Evolutionary conservation across 2,888 invertebrate genomes (phyloP), one percentile per base, ranked within the genome.

Genomic region (Leptinotarsa juncta): DNA sequence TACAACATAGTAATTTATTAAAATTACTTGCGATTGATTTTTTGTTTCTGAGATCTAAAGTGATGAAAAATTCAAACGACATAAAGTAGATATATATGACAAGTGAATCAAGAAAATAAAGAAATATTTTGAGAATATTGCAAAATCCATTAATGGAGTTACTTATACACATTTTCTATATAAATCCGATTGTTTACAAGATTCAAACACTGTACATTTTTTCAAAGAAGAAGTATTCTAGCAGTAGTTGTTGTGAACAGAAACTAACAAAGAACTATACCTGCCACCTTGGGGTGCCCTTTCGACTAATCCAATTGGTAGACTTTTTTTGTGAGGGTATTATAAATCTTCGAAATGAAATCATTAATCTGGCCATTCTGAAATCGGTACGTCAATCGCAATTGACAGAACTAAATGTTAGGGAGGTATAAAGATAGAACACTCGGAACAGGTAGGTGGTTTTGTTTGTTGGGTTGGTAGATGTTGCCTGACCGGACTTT

Each of bases 331-430:
- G 62, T 62, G 42, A 62, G n/a, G 42, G 62, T n/a, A 62, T 62
- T 62, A 74, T 68, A 71, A 71, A 74, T 74, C 67, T 62, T 74
- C 65, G 67, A 74, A 71, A 74, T 74, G 74, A 67, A 71, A 71
- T 74, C 71, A 74, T 74, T 74, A 71, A 74, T 74, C 68, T 74
- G 51, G 50, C 62, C 71, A 65, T 67, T 65, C 74, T 51, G 51
- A 53, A 74, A 71, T 74, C 65, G 62, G 68, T 66, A 68, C 74
- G 74, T 74, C 74, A 74, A 71, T 74, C 74, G 62, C 71, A 62
- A 74, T 71, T 74, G 74, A 74, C 71, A 74, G 74, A 71, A 65
- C 74, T 67, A 68, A 74, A 74, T 60, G 50, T 57, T 66, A 51
- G 66, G 57, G 67, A 74, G 70, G 74, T 66, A 42, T 57, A 67